Conservation (phyloP, 1,140 invertebrate species). For the Atta cephalotes region DNA sequence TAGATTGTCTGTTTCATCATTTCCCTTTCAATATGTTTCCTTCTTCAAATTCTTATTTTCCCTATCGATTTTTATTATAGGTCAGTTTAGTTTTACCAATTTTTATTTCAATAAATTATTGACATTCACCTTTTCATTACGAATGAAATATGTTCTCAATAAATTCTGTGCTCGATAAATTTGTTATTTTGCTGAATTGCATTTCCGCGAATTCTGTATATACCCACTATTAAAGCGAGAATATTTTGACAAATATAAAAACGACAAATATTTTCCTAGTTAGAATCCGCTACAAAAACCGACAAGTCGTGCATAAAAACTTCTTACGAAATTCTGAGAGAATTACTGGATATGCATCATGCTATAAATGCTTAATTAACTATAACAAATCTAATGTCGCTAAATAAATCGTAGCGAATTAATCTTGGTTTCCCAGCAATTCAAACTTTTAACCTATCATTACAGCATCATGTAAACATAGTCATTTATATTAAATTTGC, state of each 20-base stretch:
- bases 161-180: not conserved
- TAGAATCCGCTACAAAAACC: not conserved
- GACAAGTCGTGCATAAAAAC: slow-evolving; percentile 6
- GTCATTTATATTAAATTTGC: not conserved
- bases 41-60: not conserved
- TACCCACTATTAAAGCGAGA: not conserved
- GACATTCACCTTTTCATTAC: not conserved
- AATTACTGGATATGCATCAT: slow-evolving; percentile 15
- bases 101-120: slow-evolving; percentile 29
- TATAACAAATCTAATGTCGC: slow-evolving; percentile 16
- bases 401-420: slow-evolving; percentile 44
- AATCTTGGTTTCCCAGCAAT: not conserved
- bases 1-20: not conserved
- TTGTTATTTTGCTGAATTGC: slow-evolving; percentile 24
- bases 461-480: not conserved
- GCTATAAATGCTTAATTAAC: slow-evolving; percentile 12
- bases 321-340: not conserved
- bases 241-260: not conserved
- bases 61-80: not conserved
- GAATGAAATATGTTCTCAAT: slow-evolving; percentile 21
- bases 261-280: slow-evolving; percentile 22
- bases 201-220: not conserved
- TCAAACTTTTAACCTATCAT: slow-evolving; percentile 10
- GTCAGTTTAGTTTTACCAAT: not conserved
- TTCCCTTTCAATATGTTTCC: slow-evolving; percentile 7